A percentile compares a stretch with the other conserved stretches of the same genome.
phyloP scores from a whole-genome alignment of 2,888 invertebrate species.

The Habrosyne pyritoides region DNA sequence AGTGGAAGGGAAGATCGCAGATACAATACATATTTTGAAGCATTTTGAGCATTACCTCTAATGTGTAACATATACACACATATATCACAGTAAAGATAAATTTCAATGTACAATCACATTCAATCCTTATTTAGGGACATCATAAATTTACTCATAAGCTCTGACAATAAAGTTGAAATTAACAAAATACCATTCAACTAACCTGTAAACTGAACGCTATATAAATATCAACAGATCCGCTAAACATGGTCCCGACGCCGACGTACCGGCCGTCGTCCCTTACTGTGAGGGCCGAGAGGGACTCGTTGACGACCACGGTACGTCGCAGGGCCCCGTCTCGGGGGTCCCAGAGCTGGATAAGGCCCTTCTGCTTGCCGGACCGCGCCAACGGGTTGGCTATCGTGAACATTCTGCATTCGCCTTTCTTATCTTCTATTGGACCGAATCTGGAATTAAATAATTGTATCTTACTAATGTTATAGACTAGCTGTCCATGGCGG shows the following conservation, averaged over 20 bases:
- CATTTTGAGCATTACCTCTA: too few relatives aligned
- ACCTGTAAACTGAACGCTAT: conserved; percentile 96
- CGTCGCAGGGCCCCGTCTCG: conserved; percentile 83
- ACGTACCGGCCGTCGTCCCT: conserved; percentile 96
- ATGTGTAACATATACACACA: too few relatives aligned
- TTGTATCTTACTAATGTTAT: too few relatives aligned
- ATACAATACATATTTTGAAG: too few relatives aligned
- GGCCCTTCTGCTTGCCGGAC: conserved; percentile 88
- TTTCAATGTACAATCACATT: too few relatives aligned
- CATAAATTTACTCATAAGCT: too few relatives aligned
- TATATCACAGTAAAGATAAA: too few relatives aligned
- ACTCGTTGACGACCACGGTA: conserved; percentile 86
- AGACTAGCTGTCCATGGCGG: too few relatives aligned
- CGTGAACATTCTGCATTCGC: conserved; percentile 88
- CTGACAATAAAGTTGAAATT: too few relatives aligned
- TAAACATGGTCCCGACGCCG: conserved; percentile 96
- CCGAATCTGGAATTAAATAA: conserved; percentile 83
- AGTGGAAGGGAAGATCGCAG: too few relatives aligned
- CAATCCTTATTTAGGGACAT: too few relatives aligned
- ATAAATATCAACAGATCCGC: conserved; percentile 95
- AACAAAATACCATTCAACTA: too few relatives aligned
- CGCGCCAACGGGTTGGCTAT: conserved; percentile 91
- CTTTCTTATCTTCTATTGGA: conserved; percentile 86
- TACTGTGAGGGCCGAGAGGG: conserved; percentile 92
- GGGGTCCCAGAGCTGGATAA: conserved; percentile 89